These are phyloP conservation scores for Lepidonotus clava DNA, from an alignment of 2,888 invertebrate genomes.

Conservation along the genomic window DNA sequence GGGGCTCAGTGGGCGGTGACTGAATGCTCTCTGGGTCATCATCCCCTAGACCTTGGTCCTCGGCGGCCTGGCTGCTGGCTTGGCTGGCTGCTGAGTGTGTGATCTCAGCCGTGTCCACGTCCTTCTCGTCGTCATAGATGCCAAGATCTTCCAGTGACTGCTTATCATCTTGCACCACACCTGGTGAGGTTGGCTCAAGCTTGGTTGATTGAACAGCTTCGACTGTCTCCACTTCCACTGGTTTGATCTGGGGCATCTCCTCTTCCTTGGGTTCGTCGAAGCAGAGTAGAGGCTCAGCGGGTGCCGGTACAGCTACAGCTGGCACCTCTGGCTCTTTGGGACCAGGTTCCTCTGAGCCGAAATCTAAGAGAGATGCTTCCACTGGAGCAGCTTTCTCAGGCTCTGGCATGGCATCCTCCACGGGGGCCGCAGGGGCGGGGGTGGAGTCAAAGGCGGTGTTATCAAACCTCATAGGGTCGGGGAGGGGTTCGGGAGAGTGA, in stretches of 20 bases:
- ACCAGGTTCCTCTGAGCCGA: too few species aligned
- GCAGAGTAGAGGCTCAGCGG: neutral
- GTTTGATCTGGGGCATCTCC: neutral
- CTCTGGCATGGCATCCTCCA: neutral
- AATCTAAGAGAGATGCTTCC: neutral
- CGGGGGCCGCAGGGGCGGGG: neutral
- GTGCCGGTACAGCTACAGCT: neutral
- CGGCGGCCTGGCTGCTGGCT: constrained; percentile 29
- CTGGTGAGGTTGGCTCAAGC: constrained; percentile 24
- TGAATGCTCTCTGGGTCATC: neutral
- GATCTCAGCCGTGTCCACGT: constrained; percentile 57
- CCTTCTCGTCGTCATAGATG: constrained; percentile 73
- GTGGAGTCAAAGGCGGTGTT: constrained; percentile 49
- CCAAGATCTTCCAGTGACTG: constrained; percentile 68
- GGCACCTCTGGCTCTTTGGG: constrained; percentile 10
- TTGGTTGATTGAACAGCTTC: constrained; percentile 36
- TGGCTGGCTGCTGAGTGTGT: constrained; percentile 48
- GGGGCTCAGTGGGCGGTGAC: neutral
- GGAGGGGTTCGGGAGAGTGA: constrained; percentile 66
- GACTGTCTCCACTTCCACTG: constrained; percentile 37
- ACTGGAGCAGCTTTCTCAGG: constrained; percentile 56
- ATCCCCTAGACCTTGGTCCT: constrained; percentile 41
- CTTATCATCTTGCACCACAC: constrained; percentile 36
- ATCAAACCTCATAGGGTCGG: constrained; percentile 65
- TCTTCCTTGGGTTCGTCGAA: neutral